These are phyloP conservation scores for Rhamphomyia laevipes DNA, from an alignment of 2,888 invertebrate species.

Conservation along the genomic window DNA sequence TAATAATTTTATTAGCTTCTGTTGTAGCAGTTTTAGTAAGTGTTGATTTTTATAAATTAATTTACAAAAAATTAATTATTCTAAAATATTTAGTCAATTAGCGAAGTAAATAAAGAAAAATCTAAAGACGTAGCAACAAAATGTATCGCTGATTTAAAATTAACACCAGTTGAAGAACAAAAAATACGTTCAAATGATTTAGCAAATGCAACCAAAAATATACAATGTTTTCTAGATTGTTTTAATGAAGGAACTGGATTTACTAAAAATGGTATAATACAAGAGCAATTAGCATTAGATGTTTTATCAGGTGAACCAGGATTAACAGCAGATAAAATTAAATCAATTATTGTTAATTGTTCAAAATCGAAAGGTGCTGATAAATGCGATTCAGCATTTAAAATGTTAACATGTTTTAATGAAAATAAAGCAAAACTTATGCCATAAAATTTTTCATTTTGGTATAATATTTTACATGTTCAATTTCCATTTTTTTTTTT, in stretches of 20 bases:
- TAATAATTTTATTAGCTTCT: too few relatives aligned
- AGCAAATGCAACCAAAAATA: not conserved
- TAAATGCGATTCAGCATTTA: slow-evolving; percentile 5
- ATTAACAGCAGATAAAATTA: not conserved
- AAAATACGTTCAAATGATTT: too few relatives aligned
- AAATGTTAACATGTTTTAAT: slow-evolving; percentile 2
- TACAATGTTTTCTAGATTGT: slow-evolving; percentile 13
- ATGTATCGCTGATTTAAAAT: not conserved
- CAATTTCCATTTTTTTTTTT: too few relatives aligned
- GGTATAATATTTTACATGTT: too few relatives aligned
- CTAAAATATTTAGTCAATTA: too few relatives aligned
- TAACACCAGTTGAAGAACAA: too few relatives aligned
- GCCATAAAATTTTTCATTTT: too few relatives aligned
- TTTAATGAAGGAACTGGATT: slow-evolving; percentile 13
- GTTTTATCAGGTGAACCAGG: not conserved
- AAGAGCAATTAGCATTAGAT: slow-evolving; percentile 1
- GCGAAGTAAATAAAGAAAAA: not conserved
- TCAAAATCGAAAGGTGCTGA: not conserved
- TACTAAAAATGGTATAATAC: slow-evolving; percentile 2
- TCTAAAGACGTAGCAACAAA: not conserved
- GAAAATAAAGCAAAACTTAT: not conserved
- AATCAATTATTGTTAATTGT: not conserved
- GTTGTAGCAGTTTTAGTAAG: too few relatives aligned
- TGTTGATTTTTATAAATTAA: too few relatives aligned
- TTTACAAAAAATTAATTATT: too few relatives aligned